Conservation (phyloP, 2,888 invertebrate genomes). For the Troides oblongomaculatus region DNA sequence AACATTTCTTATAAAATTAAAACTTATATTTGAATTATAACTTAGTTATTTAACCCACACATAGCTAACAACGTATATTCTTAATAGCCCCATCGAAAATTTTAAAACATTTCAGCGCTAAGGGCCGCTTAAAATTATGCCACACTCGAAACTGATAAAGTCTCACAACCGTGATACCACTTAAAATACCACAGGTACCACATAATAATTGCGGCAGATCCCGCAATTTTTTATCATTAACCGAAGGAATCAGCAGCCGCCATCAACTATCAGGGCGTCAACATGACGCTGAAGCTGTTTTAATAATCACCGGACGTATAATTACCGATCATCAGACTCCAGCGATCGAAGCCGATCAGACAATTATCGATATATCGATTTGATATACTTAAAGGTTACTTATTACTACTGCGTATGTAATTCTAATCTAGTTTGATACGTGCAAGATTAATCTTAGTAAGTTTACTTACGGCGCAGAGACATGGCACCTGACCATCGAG, state of each 20-base stretch:
- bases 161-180: slow-evolving; percentile 15
- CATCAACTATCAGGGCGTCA: slow-evolving; percentile 4
- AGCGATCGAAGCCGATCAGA: slow-evolving; percentile 16
- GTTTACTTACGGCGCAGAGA: too few relatives aligned
- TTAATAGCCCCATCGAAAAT: not conserved
- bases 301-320: slow-evolving; percentile 24
- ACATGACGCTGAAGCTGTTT: slow-evolving; percentile 10
- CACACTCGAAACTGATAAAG: slow-evolving; percentile 15
- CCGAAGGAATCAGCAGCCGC: slow-evolving; percentile 22
- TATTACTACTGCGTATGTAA: not conserved
- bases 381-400: slow-evolving; percentile 3
- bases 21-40: too few relatives aligned
- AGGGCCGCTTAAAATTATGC: slow-evolving; percentile 13
- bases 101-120: slow-evolving; percentile 2
- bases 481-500: too few relatives aligned
- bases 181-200: slow-evolving; percentile 18
- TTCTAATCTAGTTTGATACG: not conserved
- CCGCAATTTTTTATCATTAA: slow-evolving; percentile 22
- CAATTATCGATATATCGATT: slow-evolving; percentile 23
- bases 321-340: slow-evolving; percentile 16
- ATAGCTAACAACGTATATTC: too few relatives aligned
- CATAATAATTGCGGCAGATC: slow-evolving; percentile 15
- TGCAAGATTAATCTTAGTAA: not conserved
- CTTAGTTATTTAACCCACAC: too few relatives aligned
- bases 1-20: too few relatives aligned